A percentile compares a stretch with the other conserved stretches of the same genome.
Evolutionary conservation across 2,113 vertebrate genomes (phyloP).

Genomic region (Strix uralensis): DNA sequence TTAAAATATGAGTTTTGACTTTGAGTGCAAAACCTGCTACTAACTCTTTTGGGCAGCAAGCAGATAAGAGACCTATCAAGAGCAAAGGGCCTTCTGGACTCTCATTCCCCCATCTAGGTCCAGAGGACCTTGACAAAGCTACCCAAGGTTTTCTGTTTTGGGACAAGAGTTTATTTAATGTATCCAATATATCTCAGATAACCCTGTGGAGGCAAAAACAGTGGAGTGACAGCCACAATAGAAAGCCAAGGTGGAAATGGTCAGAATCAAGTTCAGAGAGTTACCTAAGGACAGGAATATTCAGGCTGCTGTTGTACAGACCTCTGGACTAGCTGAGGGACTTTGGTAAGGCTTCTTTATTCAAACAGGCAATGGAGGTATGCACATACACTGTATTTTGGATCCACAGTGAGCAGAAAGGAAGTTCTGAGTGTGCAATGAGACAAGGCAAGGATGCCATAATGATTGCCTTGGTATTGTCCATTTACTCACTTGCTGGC

Average conservation of each 20-base stretch:
- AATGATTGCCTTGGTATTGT: neutral
- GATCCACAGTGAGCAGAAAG: neutral
- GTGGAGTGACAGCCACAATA: neutral
- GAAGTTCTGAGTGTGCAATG: neutral
- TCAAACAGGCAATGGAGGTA: neutral
- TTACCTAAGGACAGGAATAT: neutral
- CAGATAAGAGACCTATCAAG: neutral
- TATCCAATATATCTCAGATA: neutral
- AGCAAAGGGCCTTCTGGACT: neutral
- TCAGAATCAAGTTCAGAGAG: neutral
- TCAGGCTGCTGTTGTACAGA: neutral
- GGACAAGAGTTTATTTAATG: neutral
- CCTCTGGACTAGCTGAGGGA: neutral
- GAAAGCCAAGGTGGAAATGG: neutral
- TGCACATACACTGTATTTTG: neutral
- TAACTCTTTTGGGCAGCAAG: neutral
- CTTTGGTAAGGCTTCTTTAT: neutral
- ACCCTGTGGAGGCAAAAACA: neutral
- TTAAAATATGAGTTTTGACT: neutral
- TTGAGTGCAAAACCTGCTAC: neutral
- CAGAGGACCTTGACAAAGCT: neutral
- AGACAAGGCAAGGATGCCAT: neutral
- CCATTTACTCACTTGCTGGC: neutral
- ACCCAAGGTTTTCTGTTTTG: neutral
- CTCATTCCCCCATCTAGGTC: neutral